Evolutionary conservation across 2,888 invertebrate genomes (phyloP), one percentile per base, ranked within the genome.

Genomic region (Notocelia uddmanniana): DNA sequence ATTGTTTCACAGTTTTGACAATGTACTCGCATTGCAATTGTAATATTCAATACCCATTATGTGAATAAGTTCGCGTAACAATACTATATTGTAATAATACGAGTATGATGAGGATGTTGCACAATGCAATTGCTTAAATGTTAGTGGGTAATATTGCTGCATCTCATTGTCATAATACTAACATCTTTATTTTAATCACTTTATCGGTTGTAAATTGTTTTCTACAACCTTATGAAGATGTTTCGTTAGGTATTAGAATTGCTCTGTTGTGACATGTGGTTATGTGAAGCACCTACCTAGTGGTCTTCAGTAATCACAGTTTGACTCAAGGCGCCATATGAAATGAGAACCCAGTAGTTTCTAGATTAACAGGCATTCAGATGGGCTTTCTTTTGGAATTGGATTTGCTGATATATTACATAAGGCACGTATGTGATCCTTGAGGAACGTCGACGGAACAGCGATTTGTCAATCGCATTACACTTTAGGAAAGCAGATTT

Each of bases 81-180:
- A 66, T 66, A 52, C 62, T 54, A 55, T 69, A 57, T 58, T 70
- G 70, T 59, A 71, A 66, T 66, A 71, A 66, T 66, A n/a, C n/a
- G n/a, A n/a, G n/a, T n/a, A 64, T 48, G 34, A 55, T 18, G 64
- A 70, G 50, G 45, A 54, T 48, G 63, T 76, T 77, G 73, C 72
- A 67, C 74, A 77, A 77, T 69, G 21, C 55, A 62, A 69, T 57
- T 69, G 59, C 68, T 68, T 71, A 76, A 78, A 76, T 76, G 78
- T 75, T 73, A 76, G 73, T 71, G 64, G 74, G 74, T 68, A 69
- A 52, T 50, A 48, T 68, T 68, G 48, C 48, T 55, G 55, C 26
- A 69, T 60, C 60, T 59, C n/a, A 15, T 37, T 63, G 63, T 34
- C 52, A 52, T 34, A 37, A 15, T n/a, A n/a, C n/a, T 52, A 10